Evolutionary conservation across 1,140 invertebrate genomes (phyloP).

Genomic region (Helicorthomorpha holstii): DNA sequence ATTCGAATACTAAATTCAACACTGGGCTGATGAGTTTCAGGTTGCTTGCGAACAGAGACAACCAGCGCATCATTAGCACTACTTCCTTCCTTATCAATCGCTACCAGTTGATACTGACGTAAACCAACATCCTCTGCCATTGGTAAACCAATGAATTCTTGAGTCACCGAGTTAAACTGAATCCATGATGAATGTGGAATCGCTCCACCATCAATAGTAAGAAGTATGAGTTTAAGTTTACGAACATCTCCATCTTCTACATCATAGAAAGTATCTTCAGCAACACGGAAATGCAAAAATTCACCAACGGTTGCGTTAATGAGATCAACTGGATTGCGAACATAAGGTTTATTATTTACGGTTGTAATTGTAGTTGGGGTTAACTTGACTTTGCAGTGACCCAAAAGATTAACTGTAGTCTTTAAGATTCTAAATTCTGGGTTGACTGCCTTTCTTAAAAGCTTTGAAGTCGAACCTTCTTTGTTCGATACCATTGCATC

Average conservation of each 20-base stretch:
- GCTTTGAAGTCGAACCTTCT: slow-evolving; percentile 33
- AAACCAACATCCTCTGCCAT: slow-evolving; percentile 43
- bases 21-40: slow-evolving; percentile 23
- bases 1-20: slow-evolving; percentile 50
- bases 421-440: slow-evolving; percentile 16
- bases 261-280: slow-evolving; percentile 75
- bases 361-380: slow-evolving; percentile 11
- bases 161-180: slow-evolving; percentile 71
- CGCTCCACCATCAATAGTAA: slow-evolving; percentile 46
- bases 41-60: slow-evolving; percentile 44
- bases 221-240: slow-evolving; percentile 50
- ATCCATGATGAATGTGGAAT: slow-evolving; percentile 59
- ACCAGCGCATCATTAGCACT: slow-evolving; percentile 59
- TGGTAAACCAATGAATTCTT: slow-evolving; percentile 76
- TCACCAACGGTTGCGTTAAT: slow-evolving; percentile 60
- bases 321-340: slow-evolving; percentile 65
- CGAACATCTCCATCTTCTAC: slow-evolving; percentile 58
- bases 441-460: slow-evolving; percentile 16
- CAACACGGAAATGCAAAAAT: slow-evolving; percentile 57
- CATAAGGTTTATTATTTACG: slow-evolving; percentile 48
- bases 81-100: slow-evolving; percentile 42
- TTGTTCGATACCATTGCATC: slow-evolving; percentile 33
- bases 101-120: slow-evolving; percentile 55
- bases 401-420: slow-evolving; percentile 15
- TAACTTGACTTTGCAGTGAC: slow-evolving; percentile 13